phyloP scores from a whole-genome alignment of 2,888 invertebrate genomes.

The Lampropteryx suffumata region DNA sequence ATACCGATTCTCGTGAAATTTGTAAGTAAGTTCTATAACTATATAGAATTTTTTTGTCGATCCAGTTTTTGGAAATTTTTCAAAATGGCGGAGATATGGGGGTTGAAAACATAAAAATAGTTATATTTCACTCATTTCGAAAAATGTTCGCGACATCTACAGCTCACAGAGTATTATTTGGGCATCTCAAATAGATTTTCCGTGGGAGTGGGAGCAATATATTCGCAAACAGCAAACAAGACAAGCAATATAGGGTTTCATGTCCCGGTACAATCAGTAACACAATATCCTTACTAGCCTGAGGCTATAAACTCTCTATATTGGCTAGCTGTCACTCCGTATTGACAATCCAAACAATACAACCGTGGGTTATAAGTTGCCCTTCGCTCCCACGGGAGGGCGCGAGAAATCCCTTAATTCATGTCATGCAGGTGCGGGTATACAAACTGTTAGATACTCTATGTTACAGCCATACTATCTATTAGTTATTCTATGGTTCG shows the following conservation, averaged over 20 bases:
- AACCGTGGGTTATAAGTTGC: slow-evolving; percentile 46
- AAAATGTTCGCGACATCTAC: no score
- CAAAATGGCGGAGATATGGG: no score
- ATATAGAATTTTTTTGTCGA: no score
- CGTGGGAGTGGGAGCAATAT: no score
- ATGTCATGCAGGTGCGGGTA: slow-evolving; percentile 72
- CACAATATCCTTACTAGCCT: slow-evolving; percentile 46
- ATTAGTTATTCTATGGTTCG: slow-evolving; percentile 10
- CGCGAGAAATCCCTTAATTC: slow-evolving; percentile 82
- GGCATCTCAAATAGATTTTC: slow-evolving; percentile 1
- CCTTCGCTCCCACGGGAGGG: slow-evolving; percentile 79
- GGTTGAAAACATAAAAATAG: no score
- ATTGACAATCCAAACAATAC: slow-evolving; percentile 73
- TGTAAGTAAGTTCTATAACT: no score
- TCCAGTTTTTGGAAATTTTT: no score
- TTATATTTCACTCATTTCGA: no score
- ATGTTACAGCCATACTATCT: slow-evolving; percentile 4
- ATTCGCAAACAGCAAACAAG: slow-evolving; percentile 1
- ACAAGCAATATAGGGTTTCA: slow-evolving; percentile 16
- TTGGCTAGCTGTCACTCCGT: slow-evolving; percentile 64
- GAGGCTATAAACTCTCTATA: slow-evolving; percentile 46
- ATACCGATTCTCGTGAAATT: no score
- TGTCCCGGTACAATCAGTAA: slow-evolving; percentile 34
- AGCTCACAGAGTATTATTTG: no score
- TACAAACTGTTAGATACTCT: slow-evolving; percentile 11